Conservation (phyloP, 2,888 invertebrate genomes). For the Sinodicranocentrus sp. region DNA sequence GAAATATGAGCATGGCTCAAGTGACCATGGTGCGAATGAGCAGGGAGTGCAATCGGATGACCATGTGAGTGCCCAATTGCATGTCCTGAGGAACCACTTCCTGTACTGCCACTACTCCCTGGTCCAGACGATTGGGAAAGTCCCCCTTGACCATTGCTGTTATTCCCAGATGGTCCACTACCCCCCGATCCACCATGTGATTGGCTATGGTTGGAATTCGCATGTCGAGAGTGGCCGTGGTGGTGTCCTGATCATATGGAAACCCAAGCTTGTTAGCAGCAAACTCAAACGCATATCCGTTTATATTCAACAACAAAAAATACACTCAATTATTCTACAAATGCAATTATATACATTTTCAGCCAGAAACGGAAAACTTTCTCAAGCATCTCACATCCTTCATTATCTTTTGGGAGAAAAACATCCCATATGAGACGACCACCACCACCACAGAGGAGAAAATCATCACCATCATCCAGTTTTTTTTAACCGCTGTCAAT, state of each 20-base stretch:
- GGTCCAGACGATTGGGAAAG: slow-evolving; percentile 48
- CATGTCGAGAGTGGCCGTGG: slow-evolving; percentile 68
- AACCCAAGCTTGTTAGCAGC: slow-evolving; percentile 64
- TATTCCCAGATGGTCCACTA: slow-evolving; percentile 41
- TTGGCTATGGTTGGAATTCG: slow-evolving; percentile 69
- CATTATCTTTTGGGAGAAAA: too few species aligned
- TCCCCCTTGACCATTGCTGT: slow-evolving; percentile 48
- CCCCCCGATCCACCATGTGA: slow-evolving; percentile 61
- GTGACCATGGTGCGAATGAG: slow-evolving; percentile 71
- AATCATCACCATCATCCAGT: too few species aligned
- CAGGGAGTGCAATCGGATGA: slow-evolving; percentile 65
- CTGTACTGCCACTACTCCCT: slow-evolving; percentile 30
- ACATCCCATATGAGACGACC: too few species aligned
- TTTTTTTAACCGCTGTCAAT: too few species aligned
- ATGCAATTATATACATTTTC: too few species aligned
- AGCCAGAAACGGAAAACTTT: too few species aligned
- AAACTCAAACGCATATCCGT: slow-evolving; percentile 41
- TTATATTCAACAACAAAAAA: too few species aligned
- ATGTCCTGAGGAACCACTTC: slow-evolving; percentile 41
- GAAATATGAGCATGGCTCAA: slow-evolving; percentile 64
- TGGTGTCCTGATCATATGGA: slow-evolving; percentile 69
- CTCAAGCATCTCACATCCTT: too few species aligned
- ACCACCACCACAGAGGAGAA: too few species aligned
- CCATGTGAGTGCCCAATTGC: slow-evolving; percentile 62
- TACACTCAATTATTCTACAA: too few species aligned